phyloP scores from a whole-genome alignment of 2,888 invertebrate species.

The Theretra japonica region DNA sequence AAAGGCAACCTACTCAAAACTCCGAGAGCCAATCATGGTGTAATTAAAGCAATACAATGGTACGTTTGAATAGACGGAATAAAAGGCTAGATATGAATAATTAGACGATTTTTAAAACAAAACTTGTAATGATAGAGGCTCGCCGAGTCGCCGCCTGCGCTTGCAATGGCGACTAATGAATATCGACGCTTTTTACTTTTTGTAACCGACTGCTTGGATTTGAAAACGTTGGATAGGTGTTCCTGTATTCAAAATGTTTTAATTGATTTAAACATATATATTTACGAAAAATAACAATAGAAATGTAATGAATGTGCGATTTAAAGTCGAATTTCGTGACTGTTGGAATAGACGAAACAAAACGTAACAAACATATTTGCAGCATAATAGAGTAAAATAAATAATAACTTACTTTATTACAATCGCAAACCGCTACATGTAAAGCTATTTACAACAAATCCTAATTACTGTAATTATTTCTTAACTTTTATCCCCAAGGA shows the following conservation, averaged over 20 bases:
- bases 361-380: no score
- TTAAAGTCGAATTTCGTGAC: no score
- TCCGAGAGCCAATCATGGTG: background rate
- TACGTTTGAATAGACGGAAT: constrained; percentile 42
- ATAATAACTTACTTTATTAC: no score
- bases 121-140: constrained; percentile 53
- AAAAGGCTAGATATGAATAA: constrained; percentile 53
- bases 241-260: background rate
- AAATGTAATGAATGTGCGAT: no score
- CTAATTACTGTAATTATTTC: background rate
- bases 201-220: constrained; percentile 39
- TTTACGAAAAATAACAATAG: no score
- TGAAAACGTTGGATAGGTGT: constrained; percentile 42
- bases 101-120: constrained; percentile 67
- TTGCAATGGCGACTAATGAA: constrained; percentile 81
- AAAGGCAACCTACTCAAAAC: no score
- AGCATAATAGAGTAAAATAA: no score
- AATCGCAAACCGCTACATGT: no score
- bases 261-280: background rate
- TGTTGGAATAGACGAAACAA: no score
- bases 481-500: constrained; percentile 2
- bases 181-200: constrained; percentile 60
- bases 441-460: background rate
- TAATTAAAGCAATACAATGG: constrained; percentile 26
- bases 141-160: constrained; percentile 66